phyloP scores from a whole-genome alignment of 1,140 invertebrate species.

The Camponotus floridanus region DNA sequence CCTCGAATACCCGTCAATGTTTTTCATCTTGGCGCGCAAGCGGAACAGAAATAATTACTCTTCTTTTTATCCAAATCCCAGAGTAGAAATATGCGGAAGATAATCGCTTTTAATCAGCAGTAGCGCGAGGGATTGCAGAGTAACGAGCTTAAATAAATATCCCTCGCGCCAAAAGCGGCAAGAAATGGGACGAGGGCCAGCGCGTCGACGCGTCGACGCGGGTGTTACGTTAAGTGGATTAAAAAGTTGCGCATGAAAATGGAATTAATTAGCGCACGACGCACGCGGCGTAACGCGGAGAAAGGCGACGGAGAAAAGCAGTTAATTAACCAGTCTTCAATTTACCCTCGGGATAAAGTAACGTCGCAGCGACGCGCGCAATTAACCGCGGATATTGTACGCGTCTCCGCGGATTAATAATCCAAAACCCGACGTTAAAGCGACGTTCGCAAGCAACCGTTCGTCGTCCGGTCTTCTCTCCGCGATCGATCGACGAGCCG shows the following conservation, averaged over 20 bases:
- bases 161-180: constrained; percentile 10
- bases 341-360: neutral
- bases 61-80: neutral
- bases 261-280: constrained; percentile 47
- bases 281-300: neutral
- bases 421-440: constrained; percentile 22
- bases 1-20: neutral
- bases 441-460: neutral
- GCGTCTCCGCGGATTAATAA: constrained; percentile 49
- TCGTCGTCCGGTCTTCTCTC: constrained; percentile 10
- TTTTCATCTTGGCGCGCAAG: neutral
- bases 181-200: neutral
- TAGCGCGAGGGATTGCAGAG: neutral
- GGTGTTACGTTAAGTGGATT: constrained; percentile 55
- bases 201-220: neutral
- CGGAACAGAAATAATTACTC: neutral
- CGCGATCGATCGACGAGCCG: neutral
- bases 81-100: constrained; percentile 15
- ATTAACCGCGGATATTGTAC: constrained; percentile 20
- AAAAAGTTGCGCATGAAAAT: constrained; percentile 59
- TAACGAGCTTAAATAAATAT: constrained; percentile 33
- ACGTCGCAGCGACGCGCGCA: neutral
- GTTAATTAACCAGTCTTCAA: constrained; percentile 51
- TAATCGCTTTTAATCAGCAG: constrained; percentile 25
- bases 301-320: constrained; percentile 2